Evolutionary conservation across 2,113 vertebrate species (phyloP).

Genomic region (Aplodontia rufa): DNA sequence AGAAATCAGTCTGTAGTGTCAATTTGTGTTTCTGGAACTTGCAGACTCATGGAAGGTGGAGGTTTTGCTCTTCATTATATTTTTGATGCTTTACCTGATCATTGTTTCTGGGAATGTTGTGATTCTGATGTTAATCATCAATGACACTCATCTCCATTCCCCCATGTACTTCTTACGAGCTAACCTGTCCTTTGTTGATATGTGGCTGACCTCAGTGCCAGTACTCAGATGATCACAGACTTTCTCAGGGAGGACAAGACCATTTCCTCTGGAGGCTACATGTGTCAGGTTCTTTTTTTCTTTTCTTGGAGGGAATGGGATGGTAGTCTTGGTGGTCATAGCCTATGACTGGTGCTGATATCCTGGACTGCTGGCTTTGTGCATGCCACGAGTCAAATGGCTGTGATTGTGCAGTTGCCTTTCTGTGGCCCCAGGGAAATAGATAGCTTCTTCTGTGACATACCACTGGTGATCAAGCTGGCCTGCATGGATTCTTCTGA

Average conservation of each 20-base stretch:
- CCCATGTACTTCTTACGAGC: conserved; percentile 70
- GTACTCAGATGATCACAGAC: conserved; percentile 54
- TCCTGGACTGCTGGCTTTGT: conserved; percentile 56
- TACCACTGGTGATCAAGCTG: conserved; percentile 59
- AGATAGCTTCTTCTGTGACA: conserved; percentile 63
- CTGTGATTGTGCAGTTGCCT: conserved; percentile 30
- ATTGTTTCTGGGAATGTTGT: conserved; percentile 67
- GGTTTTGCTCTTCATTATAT: conserved; percentile 47
- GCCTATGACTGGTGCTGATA: conserved; percentile 70
- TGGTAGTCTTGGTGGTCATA: conserved; percentile 69
- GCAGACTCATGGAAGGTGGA: conserved; percentile 38
- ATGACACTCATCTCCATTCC: conserved; percentile 29
- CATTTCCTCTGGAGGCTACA: conserved; percentile 65
- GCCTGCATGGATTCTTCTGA: conserved; percentile 47
- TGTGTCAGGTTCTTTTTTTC: conserved; percentile 63
- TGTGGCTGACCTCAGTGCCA: conserved; percentile 59
- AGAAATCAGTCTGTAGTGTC: conserved; percentile 35
- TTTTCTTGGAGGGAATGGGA: conserved; percentile 47
- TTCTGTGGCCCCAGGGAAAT: neutral
- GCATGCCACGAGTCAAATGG: conserved; percentile 59
- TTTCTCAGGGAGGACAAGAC: conserved; percentile 40
- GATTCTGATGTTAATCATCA: conserved; percentile 52
- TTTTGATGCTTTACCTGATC: conserved; percentile 62
- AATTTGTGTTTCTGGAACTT: conserved; percentile 71
- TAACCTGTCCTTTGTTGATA: conserved; percentile 64